Conservation (phyloP, 2,888 invertebrate species). For the Cheilosia pagana region DNA sequence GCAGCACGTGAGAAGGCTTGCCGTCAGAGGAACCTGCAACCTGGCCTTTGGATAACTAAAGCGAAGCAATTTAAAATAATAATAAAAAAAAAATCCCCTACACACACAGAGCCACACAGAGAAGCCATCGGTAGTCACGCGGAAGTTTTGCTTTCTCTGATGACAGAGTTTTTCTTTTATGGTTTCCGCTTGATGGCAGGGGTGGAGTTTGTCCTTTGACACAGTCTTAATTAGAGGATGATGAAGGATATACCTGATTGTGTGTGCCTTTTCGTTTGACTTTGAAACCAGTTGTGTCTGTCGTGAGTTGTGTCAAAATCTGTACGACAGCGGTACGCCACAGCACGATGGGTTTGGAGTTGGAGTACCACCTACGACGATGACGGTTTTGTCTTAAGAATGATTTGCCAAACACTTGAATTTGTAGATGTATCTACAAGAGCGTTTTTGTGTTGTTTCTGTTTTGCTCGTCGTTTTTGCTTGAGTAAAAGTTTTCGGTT, state of each 20-base stretch:
- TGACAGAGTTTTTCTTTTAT: constrained; percentile 29
- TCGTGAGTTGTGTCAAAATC: constrained; percentile 1
- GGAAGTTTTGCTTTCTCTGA: constrained; percentile 39
- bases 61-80: constrained; percentile 40
- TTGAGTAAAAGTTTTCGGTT: background rate
- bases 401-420: constrained; percentile 13
- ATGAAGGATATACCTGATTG: background rate
- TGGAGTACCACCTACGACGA: background rate
- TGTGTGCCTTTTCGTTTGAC: constrained; percentile 20
- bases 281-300: constrained; percentile 15
- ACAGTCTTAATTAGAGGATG: constrained; percentile 48
- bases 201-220: constrained; percentile 41
- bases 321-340: background rate
- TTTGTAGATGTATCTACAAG: constrained; percentile 32
- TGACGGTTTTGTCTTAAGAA: background rate
- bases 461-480: background rate
- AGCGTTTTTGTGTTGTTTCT: background rate
- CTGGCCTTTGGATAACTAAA: constrained; percentile 20
- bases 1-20: constrained; percentile 35
- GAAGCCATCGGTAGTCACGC: constrained; percentile 48
- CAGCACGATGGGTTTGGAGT: background rate
- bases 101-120: constrained; percentile 9
- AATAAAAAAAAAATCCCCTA: background rate
- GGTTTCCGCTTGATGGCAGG: constrained; percentile 23
- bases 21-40: constrained; percentile 14